Evolutionary conservation across 1,140 invertebrate genomes (phyloP).

Genomic region (Zaprionus ornatus): DNA sequence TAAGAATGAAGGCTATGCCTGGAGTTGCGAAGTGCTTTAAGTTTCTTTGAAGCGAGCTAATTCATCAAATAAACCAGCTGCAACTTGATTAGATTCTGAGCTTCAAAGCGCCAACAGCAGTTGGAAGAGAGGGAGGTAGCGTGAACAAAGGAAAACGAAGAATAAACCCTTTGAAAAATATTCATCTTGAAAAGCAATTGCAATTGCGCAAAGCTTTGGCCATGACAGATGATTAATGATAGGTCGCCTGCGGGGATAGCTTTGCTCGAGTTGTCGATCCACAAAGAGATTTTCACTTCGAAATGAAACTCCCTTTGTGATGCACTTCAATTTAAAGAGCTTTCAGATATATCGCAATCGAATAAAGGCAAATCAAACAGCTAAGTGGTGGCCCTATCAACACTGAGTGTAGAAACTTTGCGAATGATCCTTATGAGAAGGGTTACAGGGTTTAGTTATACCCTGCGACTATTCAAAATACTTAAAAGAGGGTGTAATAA

Average conservation of each 20-base stretch:
- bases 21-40: not conserved
- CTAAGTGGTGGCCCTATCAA: no score
- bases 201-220: not conserved
- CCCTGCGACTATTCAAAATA: no score
- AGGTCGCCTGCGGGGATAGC: not conserved
- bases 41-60: not conserved
- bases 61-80: not conserved
- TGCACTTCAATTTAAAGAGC: not conserved
- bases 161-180: not conserved
- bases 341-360: not conserved
- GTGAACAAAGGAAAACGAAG: not conserved
- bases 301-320: no score
- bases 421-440: no score
- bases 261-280: not conserved
- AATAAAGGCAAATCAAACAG: not conserved
- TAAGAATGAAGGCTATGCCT: not conserved
- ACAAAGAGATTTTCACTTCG: not conserved
- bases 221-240: not conserved
- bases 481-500: no score
- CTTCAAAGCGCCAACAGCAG: not conserved
- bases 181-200: conserved; percentile 1
- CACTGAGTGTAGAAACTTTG: no score
- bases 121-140: not conserved
- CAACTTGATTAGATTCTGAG: not conserved
- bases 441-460: no score